A percentile compares a stretch with the other conserved stretches of the same genome.
These are phyloP conservation scores for Diabrotica virgifera DNA, from an alignment of 1,140 invertebrate species.

Conservation along the genomic window DNA sequence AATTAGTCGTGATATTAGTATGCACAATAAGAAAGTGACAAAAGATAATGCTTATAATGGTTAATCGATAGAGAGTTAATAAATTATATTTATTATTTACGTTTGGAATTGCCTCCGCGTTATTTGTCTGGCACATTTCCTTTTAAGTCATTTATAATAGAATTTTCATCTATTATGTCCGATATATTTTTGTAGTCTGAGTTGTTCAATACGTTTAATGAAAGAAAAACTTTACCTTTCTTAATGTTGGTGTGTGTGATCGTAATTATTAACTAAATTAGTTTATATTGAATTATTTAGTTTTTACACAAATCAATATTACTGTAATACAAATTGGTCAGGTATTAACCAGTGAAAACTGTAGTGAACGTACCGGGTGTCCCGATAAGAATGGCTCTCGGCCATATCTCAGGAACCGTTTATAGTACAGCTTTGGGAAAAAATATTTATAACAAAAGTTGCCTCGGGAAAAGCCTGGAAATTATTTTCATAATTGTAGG, in stretches of 20 bases:
- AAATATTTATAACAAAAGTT: no score
- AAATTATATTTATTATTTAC: constrained; percentile 16
- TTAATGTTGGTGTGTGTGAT: neutral
- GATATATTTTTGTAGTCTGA: neutral
- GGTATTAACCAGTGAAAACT: no score
- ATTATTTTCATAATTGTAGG: no score
- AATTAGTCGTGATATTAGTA: constrained; percentile 19
- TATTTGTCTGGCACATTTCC: constrained; percentile 9
- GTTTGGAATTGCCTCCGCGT: neutral
- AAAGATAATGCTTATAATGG: constrained; percentile 24
- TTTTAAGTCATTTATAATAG: constrained; percentile 10
- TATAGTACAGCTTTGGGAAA: no score
- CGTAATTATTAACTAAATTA: neutral
- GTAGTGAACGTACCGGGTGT: no score
- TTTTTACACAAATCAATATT: no score
- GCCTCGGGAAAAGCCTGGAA: no score
- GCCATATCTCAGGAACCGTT: no score
- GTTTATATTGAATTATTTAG: no score
- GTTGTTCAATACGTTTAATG: constrained; percentile 6
- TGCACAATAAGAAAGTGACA: constrained; percentile 21
- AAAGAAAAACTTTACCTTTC: neutral
- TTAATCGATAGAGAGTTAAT: constrained; percentile 23
- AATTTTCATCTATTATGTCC: constrained; percentile 5
- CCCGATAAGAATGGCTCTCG: no score
- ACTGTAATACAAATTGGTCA: no score